Conservation (phyloP, 2,888 invertebrate genomes). For the Suillia variegata region DNA sequence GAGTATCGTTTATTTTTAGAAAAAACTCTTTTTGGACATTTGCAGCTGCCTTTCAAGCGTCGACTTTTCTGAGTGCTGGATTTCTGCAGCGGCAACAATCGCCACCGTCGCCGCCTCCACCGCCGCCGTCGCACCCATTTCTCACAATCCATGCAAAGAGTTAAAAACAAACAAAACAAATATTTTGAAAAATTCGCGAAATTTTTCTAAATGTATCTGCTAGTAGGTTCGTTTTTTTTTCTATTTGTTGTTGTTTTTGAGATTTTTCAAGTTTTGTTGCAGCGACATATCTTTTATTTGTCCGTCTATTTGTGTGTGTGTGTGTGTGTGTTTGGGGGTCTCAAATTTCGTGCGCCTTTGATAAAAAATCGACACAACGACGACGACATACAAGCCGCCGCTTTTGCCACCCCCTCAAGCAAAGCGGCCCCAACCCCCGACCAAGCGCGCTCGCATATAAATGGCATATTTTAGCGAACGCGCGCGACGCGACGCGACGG, state of each 20-base stretch:
- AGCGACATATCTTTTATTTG: no score
- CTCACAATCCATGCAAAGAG: no score
- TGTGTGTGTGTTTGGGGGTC: no score
- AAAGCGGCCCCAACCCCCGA: neutral
- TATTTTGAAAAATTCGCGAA: neutral
- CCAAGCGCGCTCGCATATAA: slow-evolving; percentile 2
- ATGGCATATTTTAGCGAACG: slow-evolving; percentile 23
- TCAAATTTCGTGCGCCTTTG: slow-evolving; percentile 29
- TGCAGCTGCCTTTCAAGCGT: neutral
- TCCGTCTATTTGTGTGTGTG: no score
- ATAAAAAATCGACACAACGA: slow-evolving; percentile 22
- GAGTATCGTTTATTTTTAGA: neutral
- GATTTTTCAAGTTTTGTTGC: neutral
- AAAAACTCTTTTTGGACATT: neutral
- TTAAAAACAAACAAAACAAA: no score
- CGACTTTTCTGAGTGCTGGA: neutral
- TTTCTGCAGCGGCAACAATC: neutral
- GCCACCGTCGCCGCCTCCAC: no score
- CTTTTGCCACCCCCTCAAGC: neutral
- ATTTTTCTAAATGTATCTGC: slow-evolving; percentile 5
- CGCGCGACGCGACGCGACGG: no score
- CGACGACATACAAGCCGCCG: neutral
- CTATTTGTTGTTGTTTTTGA: neutral
- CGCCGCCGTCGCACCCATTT: neutral
- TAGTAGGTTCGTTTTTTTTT: slow-evolving; percentile 4